Base-by-base conservation (phyloP, 2,888 invertebrate species). In the Nemoura dubitans region DNA sequence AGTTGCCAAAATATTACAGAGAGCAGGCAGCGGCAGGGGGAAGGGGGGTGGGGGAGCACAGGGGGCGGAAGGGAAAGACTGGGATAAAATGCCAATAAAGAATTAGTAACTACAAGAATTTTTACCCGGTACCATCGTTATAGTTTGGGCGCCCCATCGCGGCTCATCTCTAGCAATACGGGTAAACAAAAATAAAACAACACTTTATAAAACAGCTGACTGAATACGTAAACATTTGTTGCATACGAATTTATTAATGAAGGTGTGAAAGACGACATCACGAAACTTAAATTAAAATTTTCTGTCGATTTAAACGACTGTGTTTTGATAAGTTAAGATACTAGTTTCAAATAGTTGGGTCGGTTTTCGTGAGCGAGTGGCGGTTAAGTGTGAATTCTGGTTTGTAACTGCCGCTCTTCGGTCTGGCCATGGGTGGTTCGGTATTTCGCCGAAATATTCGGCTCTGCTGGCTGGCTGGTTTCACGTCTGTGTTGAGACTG, bases 1-100 rank as follows among this genome's bases (percentile, higher is more conserved):
- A 93, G 93, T 93, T 93, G 93, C 92, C 92, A 92, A 93, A 93
- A 93, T 93, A 93, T 93, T 93, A 93, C 93, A 92, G 59, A 59
- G 59, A 1, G 59, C 6, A 14, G 59, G 16, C 16, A 16, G 2
- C 21, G 16, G 59, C 16, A 14, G 59, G 59, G 59, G 2, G 59
- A 59, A 14, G 21, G 59, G 21, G 59, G 59, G 16, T 3, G 21
- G 16, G 59, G 59, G 2, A 7, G 59, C 16, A 7, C 16, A 59
- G 21, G 59, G 59, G 59, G 21, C 14, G 59, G 21, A 59, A 59
- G 59, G 59, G 59, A 59, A 59, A 93, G 93, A 93, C 93, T 93
- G 93, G 94, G 93, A 93, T 93, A 93, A 93, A 93, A 92, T 92
- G 92, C 90, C 91, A 91, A 91, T 91, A 91, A 91, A 91, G 91